phyloP scores from a whole-genome alignment of 2,113 vertebrate genomes.

The Hippopotamus amphibius region DNA sequence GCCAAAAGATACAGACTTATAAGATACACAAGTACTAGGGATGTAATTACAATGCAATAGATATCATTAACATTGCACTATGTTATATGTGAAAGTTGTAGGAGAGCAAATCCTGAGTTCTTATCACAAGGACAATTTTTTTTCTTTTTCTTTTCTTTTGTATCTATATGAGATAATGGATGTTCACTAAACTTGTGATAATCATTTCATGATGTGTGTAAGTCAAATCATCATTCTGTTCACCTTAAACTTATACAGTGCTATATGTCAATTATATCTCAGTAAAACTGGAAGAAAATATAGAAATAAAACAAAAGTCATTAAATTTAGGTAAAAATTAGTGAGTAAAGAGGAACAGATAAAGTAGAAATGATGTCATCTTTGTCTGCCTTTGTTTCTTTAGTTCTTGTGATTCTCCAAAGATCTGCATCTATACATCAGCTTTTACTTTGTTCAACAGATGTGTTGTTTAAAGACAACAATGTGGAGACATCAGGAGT shows the following conservation, averaged over 20 bases:
- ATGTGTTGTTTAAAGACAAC: not conserved
- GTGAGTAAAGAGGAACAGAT: not conserved
- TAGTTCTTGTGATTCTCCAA: not conserved
- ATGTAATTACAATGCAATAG: not conserved
- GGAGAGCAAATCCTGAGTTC: not conserved
- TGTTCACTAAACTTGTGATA: not conserved
- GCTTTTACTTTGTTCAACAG: not conserved
- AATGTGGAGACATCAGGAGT: not conserved
- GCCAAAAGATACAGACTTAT: not conserved
- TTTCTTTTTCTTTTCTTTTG: not conserved
- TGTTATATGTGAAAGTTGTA: not conserved
- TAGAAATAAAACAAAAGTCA: not conserved
- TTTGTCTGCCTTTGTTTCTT: not conserved
- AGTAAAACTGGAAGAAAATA: not conserved
- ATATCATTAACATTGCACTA: not conserved
- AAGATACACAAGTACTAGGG: not conserved
- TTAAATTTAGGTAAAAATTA: slow-evolving; percentile 1
- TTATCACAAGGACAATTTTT: not conserved
- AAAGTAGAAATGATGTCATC: not conserved
- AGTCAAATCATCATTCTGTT: not conserved
- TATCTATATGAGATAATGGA: not conserved
- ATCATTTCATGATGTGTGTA: not conserved
- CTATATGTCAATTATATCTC: not conserved
- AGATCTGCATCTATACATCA: not conserved
- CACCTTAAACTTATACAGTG: not conserved